Evolutionary conservation across 2,113 vertebrate genomes (phyloP), one percentile per base, ranked within the genome.

Genomic region (Cygnus atratus): DNA sequence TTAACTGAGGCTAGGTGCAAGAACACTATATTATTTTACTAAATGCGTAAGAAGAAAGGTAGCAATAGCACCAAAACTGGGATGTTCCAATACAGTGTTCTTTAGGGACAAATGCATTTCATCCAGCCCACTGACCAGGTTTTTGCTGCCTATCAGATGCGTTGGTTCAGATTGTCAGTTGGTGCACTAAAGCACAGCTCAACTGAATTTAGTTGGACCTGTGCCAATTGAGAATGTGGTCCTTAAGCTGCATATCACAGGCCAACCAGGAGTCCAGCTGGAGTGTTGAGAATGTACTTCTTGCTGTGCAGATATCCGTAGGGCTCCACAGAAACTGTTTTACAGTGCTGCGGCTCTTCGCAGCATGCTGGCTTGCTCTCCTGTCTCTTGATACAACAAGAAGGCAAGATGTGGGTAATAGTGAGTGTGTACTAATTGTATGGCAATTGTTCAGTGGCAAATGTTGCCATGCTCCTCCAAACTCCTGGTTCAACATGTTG

Each of bases 241-340:
- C 71, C 65, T 82, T 43, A 46, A 37, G 0, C 1, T 33, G 46
- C 6, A 0, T 7, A 31, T 15, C 55, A 11, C 44, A 62, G 35
- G 20, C 50, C 44, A 55, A 21, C 5, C 26, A 86, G 59, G 76
- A 80, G 24, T 26, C 18, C 11, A 46, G 68, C 46, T 62, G 11
- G 3, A 22, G n/a, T 13, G 58, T 37, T 82, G 54, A 2, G 17
- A 66, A 5, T 6, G 19, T 50, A 28, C 33, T 22, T 21, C 31
- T 11, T 65, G 59, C 48, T 39, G 41, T 6, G 1, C 10, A 48
- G 35, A 17, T 59, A 25, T 29, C 66, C 17, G 9, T 26, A 57
- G 78, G 43, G 13, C 62, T 74, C 24, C 1, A 1, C 25, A 71
- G 62, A 75, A 58, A 11, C 0, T 3, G 25, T 63, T 79, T 28